A percentile compares a stretch with the other conserved stretches of the same genome.
Evolutionary conservation across 2,888 invertebrate species (phyloP).

Genomic region (Panopea generosa): DNA sequence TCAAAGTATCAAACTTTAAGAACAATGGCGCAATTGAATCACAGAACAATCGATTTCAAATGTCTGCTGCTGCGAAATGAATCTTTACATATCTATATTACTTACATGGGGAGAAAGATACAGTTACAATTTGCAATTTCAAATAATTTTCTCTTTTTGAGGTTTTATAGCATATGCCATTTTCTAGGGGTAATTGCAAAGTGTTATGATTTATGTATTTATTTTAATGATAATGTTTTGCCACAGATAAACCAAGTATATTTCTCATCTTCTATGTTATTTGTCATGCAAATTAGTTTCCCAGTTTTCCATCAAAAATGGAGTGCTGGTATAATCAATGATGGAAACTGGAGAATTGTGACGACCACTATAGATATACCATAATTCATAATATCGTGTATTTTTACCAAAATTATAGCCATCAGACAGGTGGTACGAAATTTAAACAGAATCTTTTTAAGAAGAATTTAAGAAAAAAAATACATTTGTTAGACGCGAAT

Average conservation of each 20-base stretch:
- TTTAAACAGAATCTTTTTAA: too few species aligned
- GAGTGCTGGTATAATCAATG: conserved; percentile 28
- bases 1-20: too few species aligned
- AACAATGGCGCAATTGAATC: too few species aligned
- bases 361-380: too few species aligned
- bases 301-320: conserved; percentile 28
- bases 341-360: conserved; percentile 8
- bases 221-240: conserved; percentile 45
- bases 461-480: too few species aligned
- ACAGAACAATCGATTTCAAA: too few species aligned
- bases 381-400: too few species aligned
- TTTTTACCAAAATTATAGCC: too few species aligned
- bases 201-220: conserved; percentile 38
- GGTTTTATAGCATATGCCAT: conserved; percentile 42
- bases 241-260: conserved; percentile 37
- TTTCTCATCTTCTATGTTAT: conserved; percentile 35
- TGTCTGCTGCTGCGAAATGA: too few species aligned
- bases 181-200: conserved; percentile 29
- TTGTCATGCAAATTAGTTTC: conserved; percentile 45
- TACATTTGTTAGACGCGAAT: too few species aligned
- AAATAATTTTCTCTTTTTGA: conserved; percentile 32
- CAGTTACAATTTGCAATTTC: conserved; percentile 48
- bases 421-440: too few species aligned
- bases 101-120: conserved; percentile 3
- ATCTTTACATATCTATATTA: too few species aligned